Evolutionary conservation across 2,797 vertebrate genomes (phyloP).

Genomic region (Amblyraja radiata): DNA sequence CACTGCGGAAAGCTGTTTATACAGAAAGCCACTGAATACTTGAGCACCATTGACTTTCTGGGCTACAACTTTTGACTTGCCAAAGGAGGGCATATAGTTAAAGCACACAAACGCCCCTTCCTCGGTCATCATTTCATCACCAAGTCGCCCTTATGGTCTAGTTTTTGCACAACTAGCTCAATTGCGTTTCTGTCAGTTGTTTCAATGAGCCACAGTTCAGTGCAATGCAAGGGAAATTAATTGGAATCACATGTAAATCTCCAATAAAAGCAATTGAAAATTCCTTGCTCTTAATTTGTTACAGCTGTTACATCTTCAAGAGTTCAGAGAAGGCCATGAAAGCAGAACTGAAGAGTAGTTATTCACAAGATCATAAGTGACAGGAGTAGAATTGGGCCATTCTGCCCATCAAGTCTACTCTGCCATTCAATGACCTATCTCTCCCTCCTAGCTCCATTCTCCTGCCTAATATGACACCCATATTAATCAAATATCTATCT

Average conservation of each 20-base stretch:
- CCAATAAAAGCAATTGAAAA: constrained; percentile 26
- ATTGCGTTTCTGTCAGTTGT: neutral
- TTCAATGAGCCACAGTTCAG: constrained; percentile 4
- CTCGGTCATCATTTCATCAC: neutral
- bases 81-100: neutral
- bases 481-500: too few relatives aligned
- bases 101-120: neutral
- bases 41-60: neutral
- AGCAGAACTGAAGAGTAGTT: neutral
- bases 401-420: too few relatives aligned
- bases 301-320: neutral
- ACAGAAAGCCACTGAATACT: neutral
- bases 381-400: too few relatives aligned
- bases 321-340: constrained; percentile 4
- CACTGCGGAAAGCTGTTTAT: too few relatives aligned
- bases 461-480: too few relatives aligned
- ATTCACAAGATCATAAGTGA: too few relatives aligned
- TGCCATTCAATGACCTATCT: too few relatives aligned
- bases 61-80: neutral
- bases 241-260: constrained; percentile 32
- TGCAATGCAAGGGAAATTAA: neutral
- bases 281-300: constrained; percentile 14
- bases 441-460: too few relatives aligned
- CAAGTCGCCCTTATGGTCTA: neutral
- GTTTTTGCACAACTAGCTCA: neutral